Base-by-base conservation (phyloP, 2,797 vertebrate species). In the Hapalemur alaotrensis region DNA sequence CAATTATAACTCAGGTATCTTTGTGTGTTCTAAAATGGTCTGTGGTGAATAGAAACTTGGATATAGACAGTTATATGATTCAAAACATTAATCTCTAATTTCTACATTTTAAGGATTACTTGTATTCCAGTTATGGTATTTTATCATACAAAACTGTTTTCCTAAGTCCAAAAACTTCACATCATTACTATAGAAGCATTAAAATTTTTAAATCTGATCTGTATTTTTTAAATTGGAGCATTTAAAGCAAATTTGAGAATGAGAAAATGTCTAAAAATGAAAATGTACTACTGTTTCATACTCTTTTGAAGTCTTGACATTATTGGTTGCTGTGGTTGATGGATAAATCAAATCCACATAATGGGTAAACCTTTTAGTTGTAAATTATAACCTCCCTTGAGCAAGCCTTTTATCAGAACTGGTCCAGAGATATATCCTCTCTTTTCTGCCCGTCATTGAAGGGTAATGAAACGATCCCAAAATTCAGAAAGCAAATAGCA, bases 191-290 rank as follows among this genome's bases (percentile, higher is more conserved):
- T 14, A 46, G 61, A 93, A 91, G n/a, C 48, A 89, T 48, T 59
- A 20, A 57, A 89, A 69, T 46, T 15, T 35, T 94, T 59, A 84
- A 46, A 78, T 78, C 48, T 69, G 15, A 67, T 63, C 10, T 52
- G 32, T 63, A 86, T 50, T 91, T 84, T 81, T 78, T n/a, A 38
- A 93, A 92, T 0, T 85, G 83, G 23, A 70, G 12, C 61, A 88
- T 65, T 79, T 79, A 86, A 82, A 96, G 73, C 38, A 95, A 88
- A 91, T 52, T 4, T 82, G 57, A 91, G 12, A 57, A 50, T 73
- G 70, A 72, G 15, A 83, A 90, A 67, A 54, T 38, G 43, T n/a
- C 28, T 72, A 43, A 52, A 91, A 95, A 76, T 89, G 35, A 81
- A 86, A 80, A 38, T 32, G 35, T 35, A 54, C 35, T 25, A 46